These are phyloP conservation scores for Engraulis encrasicolus DNA, from an alignment of 2,113 vertebrate genomes.

Conservation along the genomic window DNA sequence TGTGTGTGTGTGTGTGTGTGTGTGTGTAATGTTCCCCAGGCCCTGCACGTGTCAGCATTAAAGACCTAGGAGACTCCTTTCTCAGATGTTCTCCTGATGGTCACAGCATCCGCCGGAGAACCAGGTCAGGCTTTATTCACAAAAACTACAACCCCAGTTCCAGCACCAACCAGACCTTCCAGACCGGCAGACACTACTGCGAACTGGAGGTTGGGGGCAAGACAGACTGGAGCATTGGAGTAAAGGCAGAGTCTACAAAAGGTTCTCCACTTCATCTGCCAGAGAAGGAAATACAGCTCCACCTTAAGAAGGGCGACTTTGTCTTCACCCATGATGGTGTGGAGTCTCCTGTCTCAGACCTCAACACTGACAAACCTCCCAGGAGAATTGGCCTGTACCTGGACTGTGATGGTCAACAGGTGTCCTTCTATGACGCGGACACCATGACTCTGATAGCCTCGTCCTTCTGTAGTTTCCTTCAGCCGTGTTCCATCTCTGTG, in stretches of 20 bases:
- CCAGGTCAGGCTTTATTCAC: background rate
- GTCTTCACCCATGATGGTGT: background rate
- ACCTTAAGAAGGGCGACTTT: background rate
- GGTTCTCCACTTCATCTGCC: background rate
- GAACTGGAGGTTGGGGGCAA: constrained; percentile 55
- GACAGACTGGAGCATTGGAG: constrained; percentile 50
- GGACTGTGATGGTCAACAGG: constrained; percentile 17
- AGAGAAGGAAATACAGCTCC: constrained; percentile 11
- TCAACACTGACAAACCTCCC: background rate
- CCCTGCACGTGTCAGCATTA: constrained; percentile 28
- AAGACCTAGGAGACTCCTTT: constrained; percentile 33
- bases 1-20: too few species aligned
- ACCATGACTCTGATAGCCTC: constrained; percentile 31
- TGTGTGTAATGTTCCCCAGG: too few species aligned
- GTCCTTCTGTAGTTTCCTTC: background rate
- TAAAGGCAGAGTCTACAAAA: constrained; percentile 18
- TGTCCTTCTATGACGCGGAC: constrained; percentile 40
- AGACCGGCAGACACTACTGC: constrained; percentile 55
- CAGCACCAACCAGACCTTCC: constrained; percentile 35
- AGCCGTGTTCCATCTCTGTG: background rate
- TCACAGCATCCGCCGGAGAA: constrained; percentile 25
- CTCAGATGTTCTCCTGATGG: constrained; percentile 39
- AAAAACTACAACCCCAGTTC: constrained; percentile 27
- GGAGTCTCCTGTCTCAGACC: background rate
- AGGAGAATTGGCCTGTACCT: constrained; percentile 32